phyloP scores from a whole-genome alignment of 37 sponge, comb jelly and placozoan species.

The Tethya wilhelma region DNA sequence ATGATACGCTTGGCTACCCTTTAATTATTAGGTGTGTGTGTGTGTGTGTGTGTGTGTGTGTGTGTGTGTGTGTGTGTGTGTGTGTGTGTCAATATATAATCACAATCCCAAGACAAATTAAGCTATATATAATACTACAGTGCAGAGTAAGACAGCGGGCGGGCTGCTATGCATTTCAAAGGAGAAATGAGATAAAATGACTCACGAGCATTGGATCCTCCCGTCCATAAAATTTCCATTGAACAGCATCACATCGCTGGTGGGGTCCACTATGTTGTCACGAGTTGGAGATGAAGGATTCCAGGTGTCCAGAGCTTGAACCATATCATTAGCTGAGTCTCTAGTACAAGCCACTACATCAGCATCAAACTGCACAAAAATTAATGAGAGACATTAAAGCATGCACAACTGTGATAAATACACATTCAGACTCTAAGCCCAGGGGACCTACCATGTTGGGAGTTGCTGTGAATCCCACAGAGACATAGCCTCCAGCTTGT shows the following conservation, averaged over 20 bases:
- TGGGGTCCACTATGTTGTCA: slow-evolving; percentile 12
- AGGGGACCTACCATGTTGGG: no score
- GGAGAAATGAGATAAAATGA: neutral
- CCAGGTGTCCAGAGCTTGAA: slow-evolving; percentile 22
- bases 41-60: neutral
- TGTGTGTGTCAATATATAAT: neutral
- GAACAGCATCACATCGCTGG: neutral
- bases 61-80: neutral
- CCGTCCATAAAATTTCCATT: slow-evolving; percentile 13
- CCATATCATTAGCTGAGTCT: slow-evolving; percentile 1
- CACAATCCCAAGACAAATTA: neutral
- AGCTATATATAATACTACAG: no score
- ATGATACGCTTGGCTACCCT: neutral
- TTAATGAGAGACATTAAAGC: no score
- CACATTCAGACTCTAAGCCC: no score
- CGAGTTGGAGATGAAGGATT: neutral
- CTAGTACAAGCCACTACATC: slow-evolving; percentile 44
- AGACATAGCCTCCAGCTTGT: no score
- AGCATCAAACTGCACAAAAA: slow-evolving; percentile 13
- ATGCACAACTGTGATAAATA: no score
- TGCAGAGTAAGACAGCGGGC: no score
- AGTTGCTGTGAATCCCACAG: no score
- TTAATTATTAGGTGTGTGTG: neutral
- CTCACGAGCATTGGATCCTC: slow-evolving; percentile 43
- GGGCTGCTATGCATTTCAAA: neutral